phyloP scores from a whole-genome alignment of 2,888 invertebrate genomes.

The Teinopalpus imperialis region DNA sequence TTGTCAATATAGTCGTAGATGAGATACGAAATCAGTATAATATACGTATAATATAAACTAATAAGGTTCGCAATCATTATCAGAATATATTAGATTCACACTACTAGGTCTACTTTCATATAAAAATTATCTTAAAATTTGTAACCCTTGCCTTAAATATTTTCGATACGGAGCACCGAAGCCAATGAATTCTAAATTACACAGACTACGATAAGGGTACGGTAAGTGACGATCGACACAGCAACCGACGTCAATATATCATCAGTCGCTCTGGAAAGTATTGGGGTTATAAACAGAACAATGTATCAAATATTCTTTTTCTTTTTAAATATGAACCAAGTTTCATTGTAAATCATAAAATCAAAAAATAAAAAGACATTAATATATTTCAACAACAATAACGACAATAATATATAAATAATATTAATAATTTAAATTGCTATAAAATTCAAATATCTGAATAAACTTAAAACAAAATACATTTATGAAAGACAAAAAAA shows the following conservation, averaged over 20 bases:
- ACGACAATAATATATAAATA: too few relatives aligned
- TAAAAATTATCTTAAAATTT: not conserved
- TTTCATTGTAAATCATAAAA: too few relatives aligned
- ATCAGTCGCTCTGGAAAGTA: slow-evolving; percentile 75
- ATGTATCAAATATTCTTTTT: slow-evolving; percentile 11
- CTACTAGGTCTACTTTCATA: not conserved
- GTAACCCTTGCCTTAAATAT: slow-evolving; percentile 45
- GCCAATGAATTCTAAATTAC: slow-evolving; percentile 79
- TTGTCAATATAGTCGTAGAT: too few relatives aligned
- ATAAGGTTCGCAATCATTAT: too few relatives aligned
- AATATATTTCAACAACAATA: too few relatives aligned
- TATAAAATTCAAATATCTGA: too few relatives aligned
- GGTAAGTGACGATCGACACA: slow-evolving; percentile 78
- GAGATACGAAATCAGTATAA: too few relatives aligned
- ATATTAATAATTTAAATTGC: too few relatives aligned
- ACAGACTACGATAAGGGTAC: slow-evolving; percentile 75
- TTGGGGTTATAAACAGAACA: slow-evolving; percentile 55
- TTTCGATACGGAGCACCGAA: slow-evolving; percentile 48
- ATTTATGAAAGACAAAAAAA: slow-evolving; percentile 37
- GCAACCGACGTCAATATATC: slow-evolving; percentile 78
- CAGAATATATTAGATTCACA: not conserved
- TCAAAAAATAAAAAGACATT: too few relatives aligned
- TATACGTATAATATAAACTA: too few relatives aligned
- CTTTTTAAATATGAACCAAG: too few relatives aligned
- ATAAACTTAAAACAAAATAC: too few relatives aligned